phyloP scores from a whole-genome alignment of 2,797 vertebrate genomes.

The Muscicapa striata region DNA sequence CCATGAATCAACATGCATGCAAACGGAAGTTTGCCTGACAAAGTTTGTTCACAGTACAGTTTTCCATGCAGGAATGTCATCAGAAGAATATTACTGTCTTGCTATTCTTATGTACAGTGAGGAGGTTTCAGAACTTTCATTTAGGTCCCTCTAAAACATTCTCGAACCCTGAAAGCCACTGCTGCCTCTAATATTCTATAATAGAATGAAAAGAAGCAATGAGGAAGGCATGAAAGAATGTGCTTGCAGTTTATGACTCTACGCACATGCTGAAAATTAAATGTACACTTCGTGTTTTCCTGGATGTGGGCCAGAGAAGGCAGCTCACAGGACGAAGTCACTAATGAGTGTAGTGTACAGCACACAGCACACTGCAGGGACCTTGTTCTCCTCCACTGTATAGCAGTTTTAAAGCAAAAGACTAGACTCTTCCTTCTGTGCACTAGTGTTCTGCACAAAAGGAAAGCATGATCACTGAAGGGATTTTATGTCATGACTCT shows the following conservation, averaged over 20 bases:
- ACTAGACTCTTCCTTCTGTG: background rate
- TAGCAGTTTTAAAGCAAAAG: background rate
- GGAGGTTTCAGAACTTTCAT: background rate
- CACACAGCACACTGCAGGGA: background rate
- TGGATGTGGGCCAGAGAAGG: constrained; percentile 3
- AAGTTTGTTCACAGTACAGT: background rate
- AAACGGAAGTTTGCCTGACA: background rate
- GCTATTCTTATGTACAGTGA: background rate
- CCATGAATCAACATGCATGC: background rate
- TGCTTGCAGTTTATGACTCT: constrained; percentile 4
- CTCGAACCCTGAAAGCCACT: background rate
- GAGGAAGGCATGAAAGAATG: constrained; percentile 9
- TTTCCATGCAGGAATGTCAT: background rate
- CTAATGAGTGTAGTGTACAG: background rate
- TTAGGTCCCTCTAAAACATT: background rate
- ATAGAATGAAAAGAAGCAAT: background rate
- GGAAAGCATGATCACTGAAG: background rate
- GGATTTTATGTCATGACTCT: background rate
- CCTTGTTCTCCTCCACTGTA: background rate
- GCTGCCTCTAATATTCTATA: background rate
- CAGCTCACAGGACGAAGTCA: background rate
- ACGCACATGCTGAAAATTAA: constrained; percentile 46
- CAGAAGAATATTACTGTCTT: background rate
- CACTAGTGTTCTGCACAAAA: background rate
- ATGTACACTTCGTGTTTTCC: constrained; percentile 27